A percentile compares a stretch with the other conserved stretches of the same genome.
Evolutionary conservation across 2,797 vertebrate genomes (phyloP).

Genomic region (Syncerus caffer): DNA sequence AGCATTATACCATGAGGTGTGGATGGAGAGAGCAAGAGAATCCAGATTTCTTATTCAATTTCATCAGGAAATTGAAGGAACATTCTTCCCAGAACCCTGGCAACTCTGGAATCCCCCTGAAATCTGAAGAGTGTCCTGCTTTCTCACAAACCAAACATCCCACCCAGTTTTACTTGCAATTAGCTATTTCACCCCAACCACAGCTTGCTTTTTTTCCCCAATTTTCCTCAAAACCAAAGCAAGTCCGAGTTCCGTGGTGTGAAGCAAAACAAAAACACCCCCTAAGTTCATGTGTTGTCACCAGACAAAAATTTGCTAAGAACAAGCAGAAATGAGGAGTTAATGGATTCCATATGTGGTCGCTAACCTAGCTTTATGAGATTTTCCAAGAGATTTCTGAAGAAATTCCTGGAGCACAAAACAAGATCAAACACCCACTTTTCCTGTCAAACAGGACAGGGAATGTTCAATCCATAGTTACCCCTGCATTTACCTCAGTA

Average conservation of each 20-base stretch:
- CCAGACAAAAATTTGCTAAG: conserved; percentile 83
- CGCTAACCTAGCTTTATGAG: conserved; percentile 78
- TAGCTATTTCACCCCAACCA: conserved; percentile 46
- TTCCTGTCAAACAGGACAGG: conserved; percentile 70
- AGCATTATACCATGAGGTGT: background rate
- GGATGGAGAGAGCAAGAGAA: background rate
- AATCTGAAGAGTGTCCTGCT: background rate
- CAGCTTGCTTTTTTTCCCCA: conserved; percentile 4
- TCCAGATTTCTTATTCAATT: background rate
- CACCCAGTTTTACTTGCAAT: conserved; percentile 55
- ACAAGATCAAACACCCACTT: conserved; percentile 72
- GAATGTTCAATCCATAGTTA: conserved; percentile 22
- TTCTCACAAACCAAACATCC: conserved; percentile 52
- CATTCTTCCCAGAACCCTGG: background rate
- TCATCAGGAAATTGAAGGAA: background rate
- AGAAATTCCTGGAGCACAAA: conserved; percentile 68
- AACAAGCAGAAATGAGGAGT: conserved; percentile 82
- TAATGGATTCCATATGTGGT: conserved; percentile 81
- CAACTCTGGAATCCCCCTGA: conserved; percentile 39
- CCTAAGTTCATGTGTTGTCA: conserved; percentile 78
- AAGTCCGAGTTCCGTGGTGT: conserved; percentile 67
- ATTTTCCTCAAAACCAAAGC: conserved; percentile 75
- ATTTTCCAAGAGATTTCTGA: conserved; percentile 79
- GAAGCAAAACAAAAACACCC: conserved; percentile 79
- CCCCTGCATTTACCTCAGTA: conserved; percentile 39